A percentile compares a stretch with the other conserved stretches of the same genome.
Evolutionary conservation across 2,888 invertebrate genomes (phyloP).

Genomic region (Polymixis lichenea): DNA sequence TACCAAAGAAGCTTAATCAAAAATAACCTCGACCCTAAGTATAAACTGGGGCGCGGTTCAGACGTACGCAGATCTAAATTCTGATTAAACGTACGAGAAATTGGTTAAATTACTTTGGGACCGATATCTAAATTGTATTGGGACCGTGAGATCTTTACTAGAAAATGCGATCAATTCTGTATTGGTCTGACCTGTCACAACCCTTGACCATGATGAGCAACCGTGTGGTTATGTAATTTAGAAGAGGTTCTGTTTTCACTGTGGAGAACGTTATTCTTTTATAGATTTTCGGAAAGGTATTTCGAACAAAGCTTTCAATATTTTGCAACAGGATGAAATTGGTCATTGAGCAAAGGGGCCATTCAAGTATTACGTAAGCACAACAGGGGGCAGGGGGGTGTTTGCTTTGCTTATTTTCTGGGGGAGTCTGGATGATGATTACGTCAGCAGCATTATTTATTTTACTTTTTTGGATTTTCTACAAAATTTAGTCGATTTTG

Average conservation of each 20-base stretch:
- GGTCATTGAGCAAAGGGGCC: too few relatives aligned
- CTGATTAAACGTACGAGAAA: constrained; percentile 52
- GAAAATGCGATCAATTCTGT: constrained; percentile 51
- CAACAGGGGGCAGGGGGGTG: too few relatives aligned
- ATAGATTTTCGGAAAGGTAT: neutral
- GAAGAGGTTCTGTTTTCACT: constrained; percentile 8
- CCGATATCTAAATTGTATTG: constrained; percentile 59
- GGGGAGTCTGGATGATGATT: too few relatives aligned
- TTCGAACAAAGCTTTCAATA: neutral
- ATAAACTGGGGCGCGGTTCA: constrained; percentile 15
- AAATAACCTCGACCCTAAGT: constrained; percentile 21
- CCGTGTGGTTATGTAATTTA: constrained; percentile 35
- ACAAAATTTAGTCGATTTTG: too few relatives aligned
- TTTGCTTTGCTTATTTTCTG: too few relatives aligned
- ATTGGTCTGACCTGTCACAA: constrained; percentile 45
- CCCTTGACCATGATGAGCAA: constrained; percentile 30
- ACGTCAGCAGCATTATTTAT: too few relatives aligned
- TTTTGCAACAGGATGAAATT: neutral
- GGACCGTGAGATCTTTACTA: constrained; percentile 30
- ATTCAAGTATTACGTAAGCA: too few relatives aligned
- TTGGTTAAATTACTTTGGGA: constrained; percentile 50
- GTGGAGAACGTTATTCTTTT: neutral
- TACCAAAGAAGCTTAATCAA: constrained; percentile 35
- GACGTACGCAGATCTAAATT: constrained; percentile 37
- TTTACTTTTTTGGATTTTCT: too few relatives aligned